Evolutionary conservation across 2,797 vertebrate species (phyloP).

Genomic region (Columba guinea): DNA sequence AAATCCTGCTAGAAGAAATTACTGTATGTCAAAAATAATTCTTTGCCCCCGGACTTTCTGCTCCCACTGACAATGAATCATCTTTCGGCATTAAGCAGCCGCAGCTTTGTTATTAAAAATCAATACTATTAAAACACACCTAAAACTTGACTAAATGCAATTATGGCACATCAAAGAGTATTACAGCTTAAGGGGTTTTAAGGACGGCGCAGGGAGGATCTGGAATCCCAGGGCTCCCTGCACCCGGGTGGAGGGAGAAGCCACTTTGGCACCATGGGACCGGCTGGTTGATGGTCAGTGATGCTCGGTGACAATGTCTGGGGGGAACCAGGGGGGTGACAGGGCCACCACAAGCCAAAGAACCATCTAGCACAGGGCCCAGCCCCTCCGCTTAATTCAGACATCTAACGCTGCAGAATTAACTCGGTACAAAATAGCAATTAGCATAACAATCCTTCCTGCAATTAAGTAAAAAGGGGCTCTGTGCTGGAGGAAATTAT

Average conservation of each 20-base stretch:
- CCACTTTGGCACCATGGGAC: too few species aligned
- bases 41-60: constrained; percentile 64
- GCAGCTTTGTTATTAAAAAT: constrained; percentile 62
- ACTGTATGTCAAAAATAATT: constrained; percentile 28
- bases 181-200: background rate
- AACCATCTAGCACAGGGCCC: background rate
- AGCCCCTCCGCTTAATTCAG: background rate
- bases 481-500: constrained; percentile 49
- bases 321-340: fast-evolving
- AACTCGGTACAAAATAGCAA: constrained; percentile 60
- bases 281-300: background rate
- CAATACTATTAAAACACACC: constrained; percentile 39
- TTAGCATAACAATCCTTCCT: constrained; percentile 71
- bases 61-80: constrained; percentile 67
- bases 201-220: background rate
- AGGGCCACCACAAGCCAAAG: fast-evolving
- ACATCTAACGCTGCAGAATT: constrained; percentile 19
- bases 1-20: constrained; percentile 15
- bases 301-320: background rate
- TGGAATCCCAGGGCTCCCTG: background rate
- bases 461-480: constrained; percentile 52
- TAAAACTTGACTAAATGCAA: constrained; percentile 18
- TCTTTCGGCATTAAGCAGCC: constrained; percentile 44
- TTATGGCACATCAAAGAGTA: background rate
- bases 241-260: background rate